Conservation (phyloP, 2,113 vertebrate genomes). For the Calidris pugnax region DNA sequence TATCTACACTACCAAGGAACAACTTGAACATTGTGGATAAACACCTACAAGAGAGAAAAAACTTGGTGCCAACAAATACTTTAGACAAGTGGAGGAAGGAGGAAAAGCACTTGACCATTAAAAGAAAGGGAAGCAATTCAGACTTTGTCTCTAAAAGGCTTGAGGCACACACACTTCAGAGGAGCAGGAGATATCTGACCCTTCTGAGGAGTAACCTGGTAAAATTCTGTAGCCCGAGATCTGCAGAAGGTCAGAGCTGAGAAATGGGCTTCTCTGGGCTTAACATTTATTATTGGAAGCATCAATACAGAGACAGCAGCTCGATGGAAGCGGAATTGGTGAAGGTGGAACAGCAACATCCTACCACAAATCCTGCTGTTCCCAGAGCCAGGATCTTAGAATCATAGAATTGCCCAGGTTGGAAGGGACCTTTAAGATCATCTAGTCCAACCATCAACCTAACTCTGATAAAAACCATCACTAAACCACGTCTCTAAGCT, state of each 20-base stretch:
- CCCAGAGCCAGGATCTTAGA: background rate
- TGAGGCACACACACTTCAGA: background rate
- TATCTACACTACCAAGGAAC: background rate
- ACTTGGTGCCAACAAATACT: background rate
- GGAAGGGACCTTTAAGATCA: no score
- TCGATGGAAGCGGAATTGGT: rapidly evolving
- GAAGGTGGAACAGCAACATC: background rate
- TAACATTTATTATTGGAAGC: background rate
- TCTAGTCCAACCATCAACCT: no score
- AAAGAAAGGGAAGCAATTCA: background rate
- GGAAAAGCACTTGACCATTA: background rate
- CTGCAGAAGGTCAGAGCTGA: background rate
- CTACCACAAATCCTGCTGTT: background rate
- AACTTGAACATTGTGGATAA: background rate
- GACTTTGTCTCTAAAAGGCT: background rate
- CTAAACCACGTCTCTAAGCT: no score
- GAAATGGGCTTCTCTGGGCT: background rate
- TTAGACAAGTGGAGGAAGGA: background rate
- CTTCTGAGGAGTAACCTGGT: background rate
- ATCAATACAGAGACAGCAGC: background rate
- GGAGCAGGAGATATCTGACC: background rate
- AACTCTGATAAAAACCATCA: no score
- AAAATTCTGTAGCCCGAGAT: background rate
- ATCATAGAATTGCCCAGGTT: no score
- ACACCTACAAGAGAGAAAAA: background rate